Evolutionary conservation across 2,797 vertebrate species (phyloP), one percentile per base, ranked within the genome.

Genomic region (Tolypeutes matacus): DNA sequence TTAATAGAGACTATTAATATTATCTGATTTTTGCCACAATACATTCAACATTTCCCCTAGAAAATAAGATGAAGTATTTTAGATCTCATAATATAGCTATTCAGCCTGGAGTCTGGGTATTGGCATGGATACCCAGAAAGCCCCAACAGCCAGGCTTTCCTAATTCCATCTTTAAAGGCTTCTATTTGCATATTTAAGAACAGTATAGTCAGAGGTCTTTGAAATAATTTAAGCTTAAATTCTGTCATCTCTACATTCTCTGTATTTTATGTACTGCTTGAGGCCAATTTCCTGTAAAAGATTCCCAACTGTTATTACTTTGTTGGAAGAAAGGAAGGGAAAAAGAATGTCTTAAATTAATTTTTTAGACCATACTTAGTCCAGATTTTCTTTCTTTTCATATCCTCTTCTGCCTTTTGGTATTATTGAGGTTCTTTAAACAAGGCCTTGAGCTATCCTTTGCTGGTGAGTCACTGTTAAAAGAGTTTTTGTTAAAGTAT

Each of bases 281-380:
- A 97, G 91, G 91, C 89, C 94, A 89, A 72, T 91, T 97, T 53
- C 86, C 14, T 34, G 25, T 58, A 89, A 95, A 97, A 97, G 80
- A 87, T 14, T 88, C 85, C 83, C 91, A 96, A 96, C 53, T 93
- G 77, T 96, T 93, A 95, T 83, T 97, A 89, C 77, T 96, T 96
- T 95, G 83, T 73, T 97, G 86, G 94, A 96, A 95, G 84, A 96
- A 93, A 49, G 60, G 62, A 95, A 18, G 56, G 93, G 80, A 36
- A 94, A 97, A 96, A 89, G 80, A 95, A 95, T 95, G 84, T 93
- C 95, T 96, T 96, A 73, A 89, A 97, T 97, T 97, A 97, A 86
- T 93, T 94, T 91, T 96, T 95, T 86, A 96, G 73, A 88, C 46
- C 80, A 86, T 90, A 75, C 67, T 95, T 91, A 39, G 21, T 58